Base-by-base conservation (phyloP, 2,888 invertebrate genomes). In the Thumatha senex region DNA sequence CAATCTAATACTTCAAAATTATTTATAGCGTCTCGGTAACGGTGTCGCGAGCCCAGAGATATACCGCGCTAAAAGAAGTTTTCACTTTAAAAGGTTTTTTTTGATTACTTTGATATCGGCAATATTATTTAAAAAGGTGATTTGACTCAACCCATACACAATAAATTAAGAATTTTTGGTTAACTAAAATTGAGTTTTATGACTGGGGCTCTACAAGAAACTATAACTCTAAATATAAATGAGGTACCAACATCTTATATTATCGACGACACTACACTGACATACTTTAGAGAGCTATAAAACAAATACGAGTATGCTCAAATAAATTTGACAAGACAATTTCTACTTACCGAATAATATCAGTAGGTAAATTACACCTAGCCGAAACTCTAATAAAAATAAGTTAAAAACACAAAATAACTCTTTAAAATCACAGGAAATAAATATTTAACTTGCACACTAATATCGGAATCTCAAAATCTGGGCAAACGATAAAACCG, bases 401-500 rank as follows among this genome's bases (percentile, higher is more conserved):
- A 29, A 35, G 13, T n/a, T 12, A 24, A 33, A 7, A 45, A 45
- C 39, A 42, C 40, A 15, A 29, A 24, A 38, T 48, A 29, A 34
- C 48, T 50, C 40, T 18, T 35, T 30, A 2, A 2, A 33, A 33
- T 40, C 13, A 39, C 14, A 12, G 39, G 14, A 38, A 36, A 35
- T n/a, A n/a, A 36, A 47, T 8, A 33, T 9, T 38, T 51, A 34
- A 44, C 36, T 45, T 30, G 8, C 29, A 12, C 46, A 64, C 51
- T 18, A 51, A 24, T 11, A 44, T 35, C 11, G 13, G n/a, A 35
- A 43, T 34, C 14, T 1, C 13, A 29, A 61, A 58, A 57, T 40
- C 38, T 54, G 51, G 47, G 40, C 41, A 44, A 51, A 18, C n/a
- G 45, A 55, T 42, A 42, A 52, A 60, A 46, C 33, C 31, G 44